A percentile compares a stretch with the other conserved stretches of the same genome.
Conservation (phyloP, 2,797 vertebrate genomes). For the Hydrocynus forskahlii region DNA sequence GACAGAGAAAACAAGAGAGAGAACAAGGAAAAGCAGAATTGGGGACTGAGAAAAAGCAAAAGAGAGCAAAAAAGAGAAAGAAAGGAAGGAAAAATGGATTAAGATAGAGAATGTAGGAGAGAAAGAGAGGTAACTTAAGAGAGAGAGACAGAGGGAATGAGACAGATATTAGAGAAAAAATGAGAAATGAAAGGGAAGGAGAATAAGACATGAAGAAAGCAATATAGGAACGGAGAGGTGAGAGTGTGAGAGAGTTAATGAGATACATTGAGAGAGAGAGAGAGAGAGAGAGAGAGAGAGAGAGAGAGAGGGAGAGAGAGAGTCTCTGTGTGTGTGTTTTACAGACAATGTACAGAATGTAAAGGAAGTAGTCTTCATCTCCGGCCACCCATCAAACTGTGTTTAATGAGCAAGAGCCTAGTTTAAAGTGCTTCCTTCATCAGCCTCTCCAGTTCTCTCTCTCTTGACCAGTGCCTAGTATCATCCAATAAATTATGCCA, state of each 20-base stretch:
- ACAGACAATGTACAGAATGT: not conserved
- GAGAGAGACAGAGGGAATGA: not conserved
- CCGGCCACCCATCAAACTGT: not conserved
- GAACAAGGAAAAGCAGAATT: too few species aligned
- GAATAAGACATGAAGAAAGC: too few species aligned
- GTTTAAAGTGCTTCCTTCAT: conserved; percentile 38
- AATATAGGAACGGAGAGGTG: not conserved
- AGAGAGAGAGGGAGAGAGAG: not conserved
- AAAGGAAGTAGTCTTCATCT: not conserved
- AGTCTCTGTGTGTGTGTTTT: not conserved
- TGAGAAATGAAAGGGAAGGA: not conserved
- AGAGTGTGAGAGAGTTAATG: not conserved
- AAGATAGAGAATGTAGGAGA: not conserved
- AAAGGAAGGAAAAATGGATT: not conserved
- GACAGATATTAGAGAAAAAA: not conserved
- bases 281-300: not conserved
- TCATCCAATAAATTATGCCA: not conserved
- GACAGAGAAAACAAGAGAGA: not conserved
- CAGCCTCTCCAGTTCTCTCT: not conserved
- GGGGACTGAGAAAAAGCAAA: not conserved
- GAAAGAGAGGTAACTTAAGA: not conserved
- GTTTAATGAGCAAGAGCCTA: conserved; percentile 30
- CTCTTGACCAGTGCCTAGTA: not conserved
- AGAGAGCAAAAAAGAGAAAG: not conserved
- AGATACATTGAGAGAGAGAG: too few species aligned